Conservation (phyloP, 2,888 invertebrate genomes). For the Lottia scabra region DNA sequence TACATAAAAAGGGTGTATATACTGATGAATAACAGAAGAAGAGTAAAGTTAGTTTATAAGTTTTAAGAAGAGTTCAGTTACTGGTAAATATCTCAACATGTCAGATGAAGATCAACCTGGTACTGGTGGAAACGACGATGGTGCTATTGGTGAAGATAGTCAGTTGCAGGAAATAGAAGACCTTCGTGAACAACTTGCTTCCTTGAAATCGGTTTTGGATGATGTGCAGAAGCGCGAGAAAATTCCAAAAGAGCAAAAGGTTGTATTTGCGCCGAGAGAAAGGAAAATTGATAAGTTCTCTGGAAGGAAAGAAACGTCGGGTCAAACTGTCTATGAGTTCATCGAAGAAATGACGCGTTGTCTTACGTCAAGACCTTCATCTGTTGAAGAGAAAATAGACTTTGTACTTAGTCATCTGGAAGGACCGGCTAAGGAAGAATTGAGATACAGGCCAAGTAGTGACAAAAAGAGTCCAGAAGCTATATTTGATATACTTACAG, state of each 20-base stretch:
- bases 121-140: too few relatives aligned
- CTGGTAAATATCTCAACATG: neutral
- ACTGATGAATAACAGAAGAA: too few relatives aligned
- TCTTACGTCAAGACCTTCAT: neutral
- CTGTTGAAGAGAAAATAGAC: neutral
- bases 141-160: neutral
- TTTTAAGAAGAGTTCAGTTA: too few relatives aligned
- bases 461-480: neutral
- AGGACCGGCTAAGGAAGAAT: neutral
- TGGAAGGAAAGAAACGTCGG: neutral
- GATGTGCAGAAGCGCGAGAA: too few relatives aligned
- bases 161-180: neutral
- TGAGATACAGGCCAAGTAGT: neutral
- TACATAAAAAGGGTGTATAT: too few relatives aligned
- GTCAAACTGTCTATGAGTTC: neutral
- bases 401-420: neutral
- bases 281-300: neutral
- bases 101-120: neutral
- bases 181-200: neutral
- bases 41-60: too few relatives aligned
- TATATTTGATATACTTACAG: neutral
- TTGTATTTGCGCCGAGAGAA: neutral
- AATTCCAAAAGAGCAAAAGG: too few relatives aligned
- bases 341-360: neutral
- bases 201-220: neutral